Evolutionary conservation across 1,140 invertebrate species (phyloP), one percentile per base, ranked within the genome.

Genomic region (Cherax destructor): DNA sequence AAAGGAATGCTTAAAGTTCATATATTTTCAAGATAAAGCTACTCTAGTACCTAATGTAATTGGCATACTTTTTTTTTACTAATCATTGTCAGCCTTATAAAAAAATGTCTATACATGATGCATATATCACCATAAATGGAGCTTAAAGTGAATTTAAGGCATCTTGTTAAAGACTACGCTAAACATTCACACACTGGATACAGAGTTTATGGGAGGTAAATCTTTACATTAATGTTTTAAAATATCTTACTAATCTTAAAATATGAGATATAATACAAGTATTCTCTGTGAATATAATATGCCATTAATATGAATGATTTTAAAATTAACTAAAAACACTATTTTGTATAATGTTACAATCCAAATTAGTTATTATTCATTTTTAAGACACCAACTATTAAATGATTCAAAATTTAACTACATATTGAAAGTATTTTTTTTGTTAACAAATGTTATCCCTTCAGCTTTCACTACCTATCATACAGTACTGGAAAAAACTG

Each of bases 101-200:
- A 30, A 24, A 74, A 74, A 74, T 74, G 69, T 74, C 69, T 30
- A 74, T 30, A 74, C 69, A 74, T 74, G 69, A 74, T 74, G 69
- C 69, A 30, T 30, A 74, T 30, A 74, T 74, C 69, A 74, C n/a
- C 24, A 30, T 74, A 30, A 74, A 6, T 30, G 11, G 69, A 74
- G 69, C 69, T 74, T 6, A n/a, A 30, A 30, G 5, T 74, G 3
- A 74, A 74, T 74, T 74, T 74, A 74, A 74, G 24, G 69, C 69
- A 74, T n/a, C 9, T 7, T 74, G 69, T 74, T 74, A 3, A 30
- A n/a, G 69, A 11, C n/a, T 5, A 30, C 6, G 24, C 24, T 74
- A 74, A 30, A 6, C n/a, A 74, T 5, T 74, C 69, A 74, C 69
- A 74, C 24, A 4, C 5, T 74, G 6, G 69, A 74, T 69, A 21